Evolutionary conservation across 2,797 vertebrate genomes (phyloP).

Genomic region (Coregonus suidteri): DNA sequence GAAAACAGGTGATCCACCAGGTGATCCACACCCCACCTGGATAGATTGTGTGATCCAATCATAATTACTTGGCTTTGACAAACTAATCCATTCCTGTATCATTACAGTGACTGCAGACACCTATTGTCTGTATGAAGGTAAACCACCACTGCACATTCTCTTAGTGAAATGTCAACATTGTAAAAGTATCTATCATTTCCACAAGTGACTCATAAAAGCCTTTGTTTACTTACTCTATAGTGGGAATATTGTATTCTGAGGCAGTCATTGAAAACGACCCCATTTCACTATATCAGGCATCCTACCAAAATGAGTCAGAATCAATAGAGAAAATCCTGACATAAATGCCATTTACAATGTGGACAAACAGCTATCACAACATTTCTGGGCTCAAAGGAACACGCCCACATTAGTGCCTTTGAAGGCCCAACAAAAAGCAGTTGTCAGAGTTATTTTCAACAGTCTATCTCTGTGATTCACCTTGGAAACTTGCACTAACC

Average conservation of each 20-base stretch:
- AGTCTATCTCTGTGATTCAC: conserved; percentile 57
- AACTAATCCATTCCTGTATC: not conserved
- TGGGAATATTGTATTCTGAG: not conserved
- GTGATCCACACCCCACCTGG: conserved; percentile 23
- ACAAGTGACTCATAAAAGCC: not conserved
- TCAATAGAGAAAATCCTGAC: conserved; percentile 43
- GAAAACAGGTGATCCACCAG: conserved; percentile 36
- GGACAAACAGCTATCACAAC: conserved; percentile 80
- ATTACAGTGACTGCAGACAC: not conserved
- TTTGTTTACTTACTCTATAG: not conserved
- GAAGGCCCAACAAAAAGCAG: conserved; percentile 52
- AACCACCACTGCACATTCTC: not conserved
- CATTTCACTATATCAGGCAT: conserved; percentile 9
- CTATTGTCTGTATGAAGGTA: not conserved
- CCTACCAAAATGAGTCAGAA: conserved; percentile 28
- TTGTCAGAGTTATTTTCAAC: conserved; percentile 42
- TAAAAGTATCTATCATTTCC: not conserved
- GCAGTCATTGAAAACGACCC: conserved; percentile 18
- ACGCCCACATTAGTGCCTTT: conserved; percentile 60
- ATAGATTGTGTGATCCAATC: conserved; percentile 18
- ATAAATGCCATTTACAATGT: conserved; percentile 67
- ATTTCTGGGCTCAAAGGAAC: conserved; percentile 66
- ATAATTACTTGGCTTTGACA: not conserved
- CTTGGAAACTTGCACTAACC: conserved; percentile 41
- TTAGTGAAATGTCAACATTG: not conserved